phyloP scores from a whole-genome alignment of 2,113 vertebrate genomes.

The Labeo catla region DNA sequence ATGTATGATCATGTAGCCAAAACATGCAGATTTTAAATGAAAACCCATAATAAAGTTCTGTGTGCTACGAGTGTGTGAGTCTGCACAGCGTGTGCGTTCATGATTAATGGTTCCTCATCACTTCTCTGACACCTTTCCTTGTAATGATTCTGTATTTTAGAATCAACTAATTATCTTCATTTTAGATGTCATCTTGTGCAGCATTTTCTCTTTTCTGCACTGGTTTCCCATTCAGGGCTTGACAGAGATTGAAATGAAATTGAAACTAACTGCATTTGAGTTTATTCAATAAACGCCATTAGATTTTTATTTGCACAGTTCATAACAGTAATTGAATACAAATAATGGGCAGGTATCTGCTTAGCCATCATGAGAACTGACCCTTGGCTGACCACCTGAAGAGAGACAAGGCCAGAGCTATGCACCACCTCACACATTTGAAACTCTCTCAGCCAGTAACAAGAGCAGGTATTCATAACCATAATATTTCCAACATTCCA shows the following conservation, averaged over 20 bases:
- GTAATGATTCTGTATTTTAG: conserved; percentile 83
- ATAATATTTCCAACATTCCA: conserved; percentile 65
- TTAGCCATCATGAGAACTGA: conserved; percentile 63
- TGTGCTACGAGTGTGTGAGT: conserved; percentile 76
- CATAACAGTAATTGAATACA: conserved; percentile 64
- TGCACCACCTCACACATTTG: conserved; percentile 55
- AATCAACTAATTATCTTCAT: conserved; percentile 92
- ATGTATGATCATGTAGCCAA: conserved; percentile 81
- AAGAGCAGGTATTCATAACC: conserved; percentile 64
- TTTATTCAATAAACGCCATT: conserved; percentile 1
- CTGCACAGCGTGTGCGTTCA: conserved; percentile 72
- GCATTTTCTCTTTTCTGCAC: conserved; percentile 71
- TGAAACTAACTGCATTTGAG: conserved; percentile 35
- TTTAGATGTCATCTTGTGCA: conserved; percentile 75
- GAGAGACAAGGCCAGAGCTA: conserved; percentile 69
- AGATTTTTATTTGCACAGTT: conserved; percentile 61
- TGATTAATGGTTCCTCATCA: conserved; percentile 91
- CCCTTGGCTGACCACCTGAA: conserved; percentile 68
- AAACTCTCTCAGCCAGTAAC: conserved; percentile 55
- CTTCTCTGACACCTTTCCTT: conserved; percentile 84
- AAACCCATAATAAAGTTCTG: conserved; percentile 91
- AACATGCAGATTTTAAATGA: conserved; percentile 85
- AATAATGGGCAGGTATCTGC: conserved; percentile 62
- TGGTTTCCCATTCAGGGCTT: conserved; percentile 72
- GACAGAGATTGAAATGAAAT: conserved; percentile 37